A percentile compares a stretch with the other conserved stretches of the same genome.
These are phyloP conservation scores for Sphecodes monilicornis DNA, from an alignment of 2,888 invertebrate genomes.

Conservation along the genomic window DNA sequence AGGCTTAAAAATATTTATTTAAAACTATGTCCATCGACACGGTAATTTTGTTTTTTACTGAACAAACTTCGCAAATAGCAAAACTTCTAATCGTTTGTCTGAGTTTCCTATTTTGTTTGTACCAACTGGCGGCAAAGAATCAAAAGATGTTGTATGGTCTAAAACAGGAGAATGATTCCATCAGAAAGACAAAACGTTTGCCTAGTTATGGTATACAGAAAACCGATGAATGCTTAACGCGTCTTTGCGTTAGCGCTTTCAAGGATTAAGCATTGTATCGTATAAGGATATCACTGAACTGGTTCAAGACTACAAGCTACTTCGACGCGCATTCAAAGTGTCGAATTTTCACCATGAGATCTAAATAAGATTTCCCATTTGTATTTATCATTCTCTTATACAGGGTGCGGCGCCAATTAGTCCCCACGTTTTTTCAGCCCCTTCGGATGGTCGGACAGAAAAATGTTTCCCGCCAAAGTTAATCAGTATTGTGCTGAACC, in stretches of 20 bases:
- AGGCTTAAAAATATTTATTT: neutral
- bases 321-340: slow-evolving; percentile 18
- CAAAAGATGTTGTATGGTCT: neutral
- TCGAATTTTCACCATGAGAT: neutral
- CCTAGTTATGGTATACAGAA: slow-evolving; percentile 18
- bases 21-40: neutral
- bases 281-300: slow-evolving; percentile 32
- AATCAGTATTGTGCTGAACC: too few relatives aligned
- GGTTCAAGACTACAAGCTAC: slow-evolving; percentile 46
- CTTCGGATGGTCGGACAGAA: too few relatives aligned
- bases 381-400: too few relatives aligned
- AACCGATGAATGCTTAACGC: slow-evolving; percentile 37
- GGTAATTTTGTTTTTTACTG: neutral
- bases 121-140: neutral
- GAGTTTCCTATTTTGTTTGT: neutral
- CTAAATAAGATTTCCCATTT: neutral
- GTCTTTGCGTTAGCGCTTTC: slow-evolving; percentile 22
- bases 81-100: neutral
- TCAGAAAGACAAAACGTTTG: slow-evolving; percentile 23
- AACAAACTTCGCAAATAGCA: neutral
- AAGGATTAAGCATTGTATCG: slow-evolving; percentile 21
- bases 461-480: too few relatives aligned
- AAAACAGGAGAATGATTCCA: slow-evolving; percentile 8
- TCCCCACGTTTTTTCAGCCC: too few relatives aligned
- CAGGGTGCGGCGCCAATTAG: too few relatives aligned